Evolutionary conservation across 2,113 vertebrate species (phyloP).

Genomic region (Paratilapia polleni): DNA sequence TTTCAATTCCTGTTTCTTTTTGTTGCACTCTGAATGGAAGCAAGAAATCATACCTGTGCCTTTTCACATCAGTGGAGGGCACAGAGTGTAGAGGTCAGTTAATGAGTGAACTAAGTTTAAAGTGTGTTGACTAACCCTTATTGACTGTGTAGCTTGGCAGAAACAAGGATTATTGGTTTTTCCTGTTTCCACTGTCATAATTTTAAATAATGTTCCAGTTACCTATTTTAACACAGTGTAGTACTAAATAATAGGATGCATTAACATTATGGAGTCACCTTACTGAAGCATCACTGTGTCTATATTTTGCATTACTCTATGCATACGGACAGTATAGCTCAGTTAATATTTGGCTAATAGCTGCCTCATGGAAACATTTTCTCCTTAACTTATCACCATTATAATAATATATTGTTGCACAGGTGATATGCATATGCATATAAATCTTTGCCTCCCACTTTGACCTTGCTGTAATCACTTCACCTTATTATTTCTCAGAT

Average conservation of each 20-base stretch:
- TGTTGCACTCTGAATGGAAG: constrained; percentile 1
- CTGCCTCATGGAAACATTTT: constrained; percentile 11
- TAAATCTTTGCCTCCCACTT: constrained; percentile 1
- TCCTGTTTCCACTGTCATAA: background rate
- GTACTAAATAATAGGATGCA: background rate
- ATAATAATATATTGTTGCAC: background rate
- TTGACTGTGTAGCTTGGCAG: background rate
- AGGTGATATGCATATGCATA: background rate
- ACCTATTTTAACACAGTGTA: background rate
- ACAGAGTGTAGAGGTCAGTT: background rate
- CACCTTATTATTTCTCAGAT: constrained; percentile 17
- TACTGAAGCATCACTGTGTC: background rate
- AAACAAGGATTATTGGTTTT: background rate
- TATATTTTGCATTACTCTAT: background rate
- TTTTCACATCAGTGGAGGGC: constrained; percentile 5
- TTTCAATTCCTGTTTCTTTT: constrained; percentile 19
- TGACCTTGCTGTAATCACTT: constrained; percentile 35
- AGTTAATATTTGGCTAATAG: background rate
- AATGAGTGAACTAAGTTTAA: background rate
- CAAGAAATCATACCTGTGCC: constrained; percentile 11
- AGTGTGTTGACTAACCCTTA: background rate
- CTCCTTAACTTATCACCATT: constrained; percentile 15
- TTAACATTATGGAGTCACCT: background rate
- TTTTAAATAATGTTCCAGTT: background rate
- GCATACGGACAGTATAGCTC: background rate